Percentiles rank a stretch among this genome's conserved stretches.
These are phyloP conservation scores for Dendrocincla tyrannina DNA, from an alignment of 2,797 vertebrate genomes.

Conservation along the genomic window DNA sequence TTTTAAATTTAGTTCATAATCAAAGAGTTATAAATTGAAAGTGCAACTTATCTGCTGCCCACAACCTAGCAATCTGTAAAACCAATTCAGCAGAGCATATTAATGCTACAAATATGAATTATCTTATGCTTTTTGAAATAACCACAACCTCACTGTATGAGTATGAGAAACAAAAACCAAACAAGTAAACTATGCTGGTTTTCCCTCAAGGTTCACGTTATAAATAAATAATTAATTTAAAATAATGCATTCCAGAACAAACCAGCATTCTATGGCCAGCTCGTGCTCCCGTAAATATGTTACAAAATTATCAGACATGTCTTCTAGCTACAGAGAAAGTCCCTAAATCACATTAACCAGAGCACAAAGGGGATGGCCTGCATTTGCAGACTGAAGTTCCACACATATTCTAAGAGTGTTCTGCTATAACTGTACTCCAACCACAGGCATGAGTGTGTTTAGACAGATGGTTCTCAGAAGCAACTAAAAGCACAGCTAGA, in stretches of 20 bases:
- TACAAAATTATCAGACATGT: conserved; percentile 2
- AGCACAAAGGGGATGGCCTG: conserved; percentile 11
- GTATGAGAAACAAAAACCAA: neutral
- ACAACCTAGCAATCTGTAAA: neutral
- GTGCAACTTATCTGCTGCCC: neutral
- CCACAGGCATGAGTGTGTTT: conserved; percentile 40
- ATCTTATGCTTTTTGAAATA: neutral
- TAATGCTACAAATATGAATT: neutral
- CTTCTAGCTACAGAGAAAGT: conserved; percentile 31
- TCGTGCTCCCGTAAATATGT: neutral
- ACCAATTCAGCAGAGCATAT: neutral
- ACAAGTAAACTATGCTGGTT: neutral
- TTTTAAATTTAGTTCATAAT: conserved; percentile 31
- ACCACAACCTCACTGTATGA: neutral
- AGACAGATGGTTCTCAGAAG: conserved; percentile 54
- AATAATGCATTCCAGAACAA: neutral
- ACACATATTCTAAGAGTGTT: conserved; percentile 35
- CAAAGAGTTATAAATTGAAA: conserved; percentile 6
- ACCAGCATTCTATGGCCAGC: neutral
- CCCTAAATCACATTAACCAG: conserved; percentile 40
- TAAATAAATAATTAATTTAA: neutral
- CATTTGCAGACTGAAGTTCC: conserved; percentile 30
- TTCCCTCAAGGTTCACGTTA: neutral
- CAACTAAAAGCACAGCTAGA: neutral
- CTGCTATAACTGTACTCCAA: conserved; percentile 48